Base-by-base conservation (phyloP, 2,113 vertebrate species). In the Synodontis membranacea region DNA sequence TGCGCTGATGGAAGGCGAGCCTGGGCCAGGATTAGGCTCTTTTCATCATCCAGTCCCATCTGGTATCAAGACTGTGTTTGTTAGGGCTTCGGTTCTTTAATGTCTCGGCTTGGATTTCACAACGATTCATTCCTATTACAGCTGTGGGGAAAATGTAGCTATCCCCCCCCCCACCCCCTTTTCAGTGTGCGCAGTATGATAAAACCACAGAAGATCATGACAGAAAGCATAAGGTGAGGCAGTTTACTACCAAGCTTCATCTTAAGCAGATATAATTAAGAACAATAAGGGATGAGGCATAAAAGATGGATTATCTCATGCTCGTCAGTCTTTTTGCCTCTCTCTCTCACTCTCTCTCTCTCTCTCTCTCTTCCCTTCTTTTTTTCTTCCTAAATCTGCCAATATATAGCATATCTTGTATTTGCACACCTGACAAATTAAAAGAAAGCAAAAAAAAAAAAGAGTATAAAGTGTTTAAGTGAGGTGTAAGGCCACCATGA, bases 41-140 rank as follows among this genome's bases (percentile, higher is more conserved):
- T 99, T 98, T 98, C 97, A 98, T 99, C 97, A 97, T 97, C 96
- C 97, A 98, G 96, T 96, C 97, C 97, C 97, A 98, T 99, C 97
- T 99, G 98, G 96, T 97, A 96, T 95, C 94, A 96, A 95, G 96
- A 96, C 96, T 96, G 96, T 96, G 97, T 97, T 97, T 97, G 97
- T 97, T 97, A 97, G 95, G 97, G 96, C 97, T 96, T 94, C 96
- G 95, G 93, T 95, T 96, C 96, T 98, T 99, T 98, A 97, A 97
- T 97, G 96, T 97, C 96, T 94, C 93, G 95, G 95, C 95, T 98
- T 96, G 97, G 96, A 97, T 98, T 97, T 96, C 92, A 96, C 97
- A 97, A 97, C 96, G 97, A 97, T 98, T 96, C 97, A 95, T 96
- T 96, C 95, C 96, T 95, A 96, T 94, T 97, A 95, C 98, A 98